A percentile compares a stretch with the other conserved stretches of the same genome.
Evolutionary conservation across 1,140 invertebrate genomes (phyloP).

Genomic region (Drosophila rufa): DNA sequence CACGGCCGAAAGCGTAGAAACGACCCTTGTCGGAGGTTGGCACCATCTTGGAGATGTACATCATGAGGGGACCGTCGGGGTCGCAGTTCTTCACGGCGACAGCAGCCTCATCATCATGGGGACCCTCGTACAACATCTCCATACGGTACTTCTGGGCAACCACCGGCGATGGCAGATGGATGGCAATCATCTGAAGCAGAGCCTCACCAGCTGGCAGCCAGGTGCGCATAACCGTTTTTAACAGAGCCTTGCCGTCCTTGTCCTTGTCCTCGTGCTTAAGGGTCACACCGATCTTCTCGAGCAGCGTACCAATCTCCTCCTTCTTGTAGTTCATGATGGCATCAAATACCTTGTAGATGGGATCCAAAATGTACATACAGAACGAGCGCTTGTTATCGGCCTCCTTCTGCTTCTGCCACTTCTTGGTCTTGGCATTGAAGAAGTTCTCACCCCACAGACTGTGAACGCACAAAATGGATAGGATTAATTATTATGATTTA

Average conservation of each 20-base stretch:
- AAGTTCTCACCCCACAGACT: conserved; percentile 98
- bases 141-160: conserved; percentile 99
- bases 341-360: conserved; percentile 99
- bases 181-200: conserved; percentile 99
- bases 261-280: conserved; percentile 98
- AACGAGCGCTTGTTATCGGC: conserved; percentile 97
- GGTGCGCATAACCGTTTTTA: conserved; percentile 98
- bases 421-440: conserved; percentile 98
- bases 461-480: not conserved
- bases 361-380: conserved; percentile 99
- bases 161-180: conserved; percentile 99
- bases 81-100: conserved; percentile 97
- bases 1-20: conserved; percentile 99
- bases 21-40: conserved; percentile 99
- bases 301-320: conserved; percentile 94
- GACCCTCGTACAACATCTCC: conserved; percentile 99
- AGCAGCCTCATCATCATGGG: conserved; percentile 98
- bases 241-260: conserved; percentile 95
- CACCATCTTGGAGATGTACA: conserved; percentile 99
- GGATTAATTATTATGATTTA: not conserved
- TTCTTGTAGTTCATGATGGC: conserved; percentile 99
- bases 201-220: conserved; percentile 99
- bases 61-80: conserved; percentile 98
- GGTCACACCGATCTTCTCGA: conserved; percentile 96
- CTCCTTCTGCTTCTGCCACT: conserved; percentile 97